Conservation (phyloP, 1,140 invertebrate species). For the Apis laboriosa region DNA sequence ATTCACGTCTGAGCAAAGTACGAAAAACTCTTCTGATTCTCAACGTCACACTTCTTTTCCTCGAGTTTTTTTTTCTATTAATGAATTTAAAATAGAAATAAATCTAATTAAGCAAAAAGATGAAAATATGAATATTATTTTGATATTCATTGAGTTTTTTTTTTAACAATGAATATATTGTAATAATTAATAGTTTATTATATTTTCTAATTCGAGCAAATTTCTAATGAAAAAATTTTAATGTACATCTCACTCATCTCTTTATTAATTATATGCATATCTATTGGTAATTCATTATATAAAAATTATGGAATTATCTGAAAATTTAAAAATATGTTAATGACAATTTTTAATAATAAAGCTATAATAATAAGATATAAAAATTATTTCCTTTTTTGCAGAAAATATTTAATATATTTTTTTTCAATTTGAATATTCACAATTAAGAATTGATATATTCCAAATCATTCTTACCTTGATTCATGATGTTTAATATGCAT, state of each 20-base stretch:
- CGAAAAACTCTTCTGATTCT: not conserved
- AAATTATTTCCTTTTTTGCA: not conserved
- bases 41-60: not conserved
- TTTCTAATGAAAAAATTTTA: not conserved
- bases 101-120: constrained; percentile 6
- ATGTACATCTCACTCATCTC: not conserved
- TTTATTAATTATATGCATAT: too few relatives aligned
- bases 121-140: constrained; percentile 27
- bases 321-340: not conserved
- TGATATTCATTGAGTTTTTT: not conserved
- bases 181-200: not conserved
- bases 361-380: too few relatives aligned
- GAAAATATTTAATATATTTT: too few relatives aligned
- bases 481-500: too few relatives aligned
- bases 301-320: not conserved
- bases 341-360: too few relatives aligned
- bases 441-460: too few relatives aligned
- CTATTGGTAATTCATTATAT: too few relatives aligned
- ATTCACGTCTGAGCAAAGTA: not conserved
- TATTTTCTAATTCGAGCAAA: not conserved
- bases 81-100: constrained; percentile 29
- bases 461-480: too few relatives aligned
- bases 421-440: too few relatives aligned
- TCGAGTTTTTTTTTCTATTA: constrained; percentile 3
- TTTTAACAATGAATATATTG: not conserved